A percentile compares a stretch with the other conserved stretches of the same genome.
phyloP scores from a whole-genome alignment of 1,140 invertebrate species.

The Aphelinus certus region DNA sequence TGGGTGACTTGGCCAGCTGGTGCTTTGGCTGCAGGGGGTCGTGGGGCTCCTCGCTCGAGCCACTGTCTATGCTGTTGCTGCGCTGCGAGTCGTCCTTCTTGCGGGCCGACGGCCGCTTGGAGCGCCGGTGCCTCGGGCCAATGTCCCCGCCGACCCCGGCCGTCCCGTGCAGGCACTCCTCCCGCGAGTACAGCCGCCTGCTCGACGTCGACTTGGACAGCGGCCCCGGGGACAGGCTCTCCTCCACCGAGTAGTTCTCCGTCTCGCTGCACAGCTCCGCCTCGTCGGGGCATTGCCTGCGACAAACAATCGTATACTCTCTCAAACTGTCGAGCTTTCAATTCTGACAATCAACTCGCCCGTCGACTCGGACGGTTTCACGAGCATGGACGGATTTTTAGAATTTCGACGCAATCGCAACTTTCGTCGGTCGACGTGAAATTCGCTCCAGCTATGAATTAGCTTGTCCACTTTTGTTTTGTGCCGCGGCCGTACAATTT shows the following conservation, averaged over 20 bases:
- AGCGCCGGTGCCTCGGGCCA: conserved; percentile 57
- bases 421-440: too few species aligned
- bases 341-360: too few species aligned
- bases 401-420: too few species aligned
- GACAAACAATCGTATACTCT: not conserved
- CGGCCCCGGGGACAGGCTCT: conserved; percentile 49
- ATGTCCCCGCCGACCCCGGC: conserved; percentile 72
- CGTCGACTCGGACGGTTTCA: too few species aligned
- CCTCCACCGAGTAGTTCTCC: conserved; percentile 58
- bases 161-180: conserved; percentile 77
- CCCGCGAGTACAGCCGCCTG: conserved; percentile 68
- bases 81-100: conserved; percentile 54
- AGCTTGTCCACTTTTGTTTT: too few species aligned
- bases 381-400: too few species aligned
- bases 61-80: conserved; percentile 62
- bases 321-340: too few species aligned
- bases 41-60: conserved; percentile 62
- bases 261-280: conserved; percentile 56
- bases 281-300: conserved; percentile 59
- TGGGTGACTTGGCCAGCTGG: conserved; percentile 57
- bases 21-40: conserved; percentile 50
- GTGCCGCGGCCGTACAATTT: too few species aligned
- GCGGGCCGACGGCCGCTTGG: conserved; percentile 56
- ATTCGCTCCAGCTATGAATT: too few species aligned
- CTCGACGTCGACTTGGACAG: conserved; percentile 29